Evolutionary conservation across 2,888 invertebrate genomes (phyloP), one percentile per base, ranked within the genome.

Genomic region (Trachelus iudaicus): DNA sequence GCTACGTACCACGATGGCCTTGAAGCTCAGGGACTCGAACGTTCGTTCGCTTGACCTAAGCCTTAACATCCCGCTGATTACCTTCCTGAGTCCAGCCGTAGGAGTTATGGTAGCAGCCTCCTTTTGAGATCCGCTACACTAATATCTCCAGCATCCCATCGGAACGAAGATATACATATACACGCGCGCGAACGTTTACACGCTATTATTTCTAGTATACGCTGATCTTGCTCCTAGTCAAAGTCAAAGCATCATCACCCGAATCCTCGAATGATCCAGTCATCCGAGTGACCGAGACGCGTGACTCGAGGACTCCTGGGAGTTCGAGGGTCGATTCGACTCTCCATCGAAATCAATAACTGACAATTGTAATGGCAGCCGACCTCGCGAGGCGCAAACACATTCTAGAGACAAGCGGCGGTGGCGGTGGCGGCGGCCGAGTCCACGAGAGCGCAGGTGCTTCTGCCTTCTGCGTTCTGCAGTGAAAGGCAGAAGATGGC

Each of bases 401-500:
- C 56, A 56, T 56, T 56, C 56, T 56, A 56, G 23, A 56, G 56
- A 23, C 56, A 23, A 56, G 56, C 23, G 40, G 40, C 4, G 37
- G 40, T 1, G 37, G 13, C 37, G 37, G 37, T 4, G 37, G 56
- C 56, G 56, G 40, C 40, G 40, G 23, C 23, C 2, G 56, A 56
- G 56, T 56, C 23, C 81, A 81, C 69, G 81, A 79, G 82, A 75
- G 77, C 69, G 73, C 81, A 83, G 80, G 80, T 82, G 81, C 81
- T 83, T 79, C 80, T 75, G 37, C 73, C 69, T 56, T 56, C 40
- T 56, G 40, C 40, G 40, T 23, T 56, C 40, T 68, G 77, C 81
- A 79, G 81, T 83, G 81, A 84, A 83, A 81, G 80, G 85, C 79
- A 80, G 74, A 76, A 77, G 79, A 80, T 77, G 79, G 80, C 82